phyloP scores from a whole-genome alignment of 2,113 vertebrate species.

The Sturnus vulgaris region DNA sequence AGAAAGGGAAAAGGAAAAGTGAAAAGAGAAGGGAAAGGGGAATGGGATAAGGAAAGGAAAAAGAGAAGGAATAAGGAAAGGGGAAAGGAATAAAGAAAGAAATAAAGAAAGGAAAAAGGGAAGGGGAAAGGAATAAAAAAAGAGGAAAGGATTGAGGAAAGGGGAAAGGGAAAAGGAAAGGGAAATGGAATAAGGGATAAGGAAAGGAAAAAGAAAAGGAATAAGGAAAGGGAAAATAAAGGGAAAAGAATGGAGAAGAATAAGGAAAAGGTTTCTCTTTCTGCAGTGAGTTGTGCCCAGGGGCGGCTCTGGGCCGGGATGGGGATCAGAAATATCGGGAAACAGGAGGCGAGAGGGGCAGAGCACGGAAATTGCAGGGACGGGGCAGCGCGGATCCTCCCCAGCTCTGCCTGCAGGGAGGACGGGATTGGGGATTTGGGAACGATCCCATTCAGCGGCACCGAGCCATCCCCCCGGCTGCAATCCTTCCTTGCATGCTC shows the following conservation, averaged over 20 bases:
- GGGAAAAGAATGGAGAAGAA: too few relatives aligned
- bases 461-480: background rate
- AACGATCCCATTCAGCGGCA: background rate
- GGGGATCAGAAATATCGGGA: background rate
- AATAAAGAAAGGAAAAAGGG: too few relatives aligned
- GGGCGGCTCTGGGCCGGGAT: accelerated
- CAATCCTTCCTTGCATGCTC: accelerated
- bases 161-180: background rate
- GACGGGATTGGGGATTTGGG: too few relatives aligned
- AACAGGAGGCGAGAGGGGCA: background rate
- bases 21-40: background rate
- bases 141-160: too few relatives aligned
- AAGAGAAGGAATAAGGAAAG: too few relatives aligned
- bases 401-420: too few relatives aligned
- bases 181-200: background rate
- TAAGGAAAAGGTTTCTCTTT: background rate
- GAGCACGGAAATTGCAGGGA: background rate
- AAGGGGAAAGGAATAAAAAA: too few relatives aligned
- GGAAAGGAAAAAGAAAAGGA: too few relatives aligned
- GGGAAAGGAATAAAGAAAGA: too few relatives aligned
- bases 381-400: too few relatives aligned
- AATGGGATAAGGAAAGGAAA: background rate
- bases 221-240: background rate
- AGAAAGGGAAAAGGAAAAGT: too few relatives aligned
- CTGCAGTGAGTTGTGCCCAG: background rate